Evolutionary conservation across 1,140 invertebrate species (phyloP).

Genomic region (Pseudobourletiella spinata): DNA sequence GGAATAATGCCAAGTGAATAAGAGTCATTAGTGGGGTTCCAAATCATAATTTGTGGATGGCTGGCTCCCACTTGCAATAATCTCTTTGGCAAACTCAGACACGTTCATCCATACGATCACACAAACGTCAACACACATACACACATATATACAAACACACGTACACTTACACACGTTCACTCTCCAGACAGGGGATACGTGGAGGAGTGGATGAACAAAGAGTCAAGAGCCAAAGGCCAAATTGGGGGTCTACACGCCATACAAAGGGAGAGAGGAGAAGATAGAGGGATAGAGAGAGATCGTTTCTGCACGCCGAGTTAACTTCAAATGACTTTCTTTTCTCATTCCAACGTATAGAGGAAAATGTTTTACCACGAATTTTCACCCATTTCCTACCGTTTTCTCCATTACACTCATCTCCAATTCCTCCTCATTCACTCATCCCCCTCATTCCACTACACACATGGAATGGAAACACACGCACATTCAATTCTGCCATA

Average conservation of each 20-base stretch:
- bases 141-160: too few species aligned
- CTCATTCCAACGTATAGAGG: not conserved
- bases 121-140: not conserved
- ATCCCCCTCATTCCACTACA: too few species aligned
- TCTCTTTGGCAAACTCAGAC: conserved; percentile 3
- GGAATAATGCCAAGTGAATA: conserved; percentile 29
- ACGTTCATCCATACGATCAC: not conserved
- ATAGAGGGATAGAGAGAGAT: too few species aligned
- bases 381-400: conserved; percentile 1
- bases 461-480: too few species aligned
- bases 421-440: too few species aligned
- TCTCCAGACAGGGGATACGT: too few species aligned
- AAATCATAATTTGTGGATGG: conserved; percentile 26
- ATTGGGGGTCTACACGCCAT: conserved; percentile 18
- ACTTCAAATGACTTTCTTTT: conserved; percentile 28
- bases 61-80: conserved; percentile 7
- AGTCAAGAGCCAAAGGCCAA: conserved; percentile 30
- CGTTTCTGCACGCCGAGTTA: conserved; percentile 32
- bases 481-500: too few species aligned
- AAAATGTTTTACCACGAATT: not conserved
- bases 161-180: too few species aligned
- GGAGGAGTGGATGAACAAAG: too few species aligned
- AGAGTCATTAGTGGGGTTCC: conserved; percentile 30
- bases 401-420: not conserved
- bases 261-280: conserved; percentile 18